Conservation (phyloP, 2,797 vertebrate genomes). For the Oryzias sinensis region DNA sequence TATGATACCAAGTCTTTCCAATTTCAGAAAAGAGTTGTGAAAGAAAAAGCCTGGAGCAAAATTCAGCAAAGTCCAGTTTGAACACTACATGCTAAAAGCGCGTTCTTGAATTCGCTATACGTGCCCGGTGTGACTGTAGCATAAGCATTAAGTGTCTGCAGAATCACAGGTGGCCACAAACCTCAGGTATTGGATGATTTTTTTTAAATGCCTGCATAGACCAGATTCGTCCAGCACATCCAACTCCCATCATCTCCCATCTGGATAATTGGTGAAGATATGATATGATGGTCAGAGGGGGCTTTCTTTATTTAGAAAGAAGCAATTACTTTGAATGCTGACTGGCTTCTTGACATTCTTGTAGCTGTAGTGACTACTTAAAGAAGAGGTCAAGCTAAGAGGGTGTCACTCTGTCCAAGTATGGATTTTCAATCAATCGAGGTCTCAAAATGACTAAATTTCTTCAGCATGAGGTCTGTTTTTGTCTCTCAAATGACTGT, state of each 20-base stretch:
- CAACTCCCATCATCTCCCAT: conserved; percentile 12
- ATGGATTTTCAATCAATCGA: conserved; percentile 21
- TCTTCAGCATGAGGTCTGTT: not conserved
- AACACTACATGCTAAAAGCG: conserved; percentile 2
- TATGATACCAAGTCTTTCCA: too few species aligned
- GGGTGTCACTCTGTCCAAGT: conserved; percentile 5
- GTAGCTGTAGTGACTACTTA: conserved; percentile 28
- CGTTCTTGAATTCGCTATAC: conserved; percentile 7
- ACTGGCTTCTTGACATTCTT: conserved; percentile 50
- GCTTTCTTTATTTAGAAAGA: conserved; percentile 31
- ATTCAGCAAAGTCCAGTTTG: not conserved
- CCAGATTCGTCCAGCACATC: not conserved
- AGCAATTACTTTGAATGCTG: conserved; percentile 24
- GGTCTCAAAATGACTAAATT: conserved; percentile 5
- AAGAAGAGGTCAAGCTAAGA: conserved; percentile 24
- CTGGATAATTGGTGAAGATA: conserved; percentile 38
- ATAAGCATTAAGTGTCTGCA: not conserved
- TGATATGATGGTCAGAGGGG: conserved; percentile 33
- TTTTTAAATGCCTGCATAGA: conserved; percentile 21
- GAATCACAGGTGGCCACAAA: conserved; percentile 10
- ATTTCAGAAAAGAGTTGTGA: too few species aligned
- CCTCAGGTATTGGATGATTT: conserved; percentile 4
- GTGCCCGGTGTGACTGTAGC: conserved; percentile 7
- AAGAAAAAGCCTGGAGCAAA: too few species aligned
- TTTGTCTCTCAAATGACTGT: not conserved